phyloP scores from a whole-genome alignment of 2,113 vertebrate genomes.

The Jaculus jaculus region DNA sequence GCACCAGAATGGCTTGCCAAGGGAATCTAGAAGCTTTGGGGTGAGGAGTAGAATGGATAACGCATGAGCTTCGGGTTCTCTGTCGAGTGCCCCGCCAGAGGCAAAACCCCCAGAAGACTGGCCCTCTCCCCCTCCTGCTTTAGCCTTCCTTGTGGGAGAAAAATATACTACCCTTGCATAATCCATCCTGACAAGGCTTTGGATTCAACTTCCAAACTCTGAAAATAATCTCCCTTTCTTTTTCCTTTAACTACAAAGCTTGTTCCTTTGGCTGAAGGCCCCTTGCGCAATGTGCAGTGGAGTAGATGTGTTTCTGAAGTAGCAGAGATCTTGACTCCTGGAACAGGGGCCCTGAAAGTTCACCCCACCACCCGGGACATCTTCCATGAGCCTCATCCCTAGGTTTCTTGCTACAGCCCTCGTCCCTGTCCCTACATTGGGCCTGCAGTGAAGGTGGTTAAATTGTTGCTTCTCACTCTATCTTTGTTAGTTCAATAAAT shows the following conservation, averaged over 20 bases:
- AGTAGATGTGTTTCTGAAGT: background rate
- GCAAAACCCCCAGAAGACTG: background rate
- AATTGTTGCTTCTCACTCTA: slow-evolving; percentile 69
- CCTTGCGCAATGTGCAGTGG: background rate
- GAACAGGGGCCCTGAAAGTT: background rate
- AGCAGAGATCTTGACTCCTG: background rate
- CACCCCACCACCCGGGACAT: background rate
- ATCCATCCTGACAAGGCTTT: slow-evolving; percentile 59
- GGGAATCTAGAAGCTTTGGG: background rate
- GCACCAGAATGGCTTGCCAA: background rate
- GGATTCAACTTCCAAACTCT: slow-evolving; percentile 73
- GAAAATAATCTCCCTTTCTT: slow-evolving; percentile 63
- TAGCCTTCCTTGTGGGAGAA: background rate
- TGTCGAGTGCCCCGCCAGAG: background rate
- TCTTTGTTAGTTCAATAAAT: slow-evolving; percentile 78
- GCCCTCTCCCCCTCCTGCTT: background rate
- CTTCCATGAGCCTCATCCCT: background rate
- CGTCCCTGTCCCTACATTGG: slow-evolving; percentile 53
- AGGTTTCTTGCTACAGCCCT: slow-evolving; percentile 55
- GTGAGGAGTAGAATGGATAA: background rate
- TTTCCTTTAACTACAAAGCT: slow-evolving; percentile 55
- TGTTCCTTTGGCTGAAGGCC: slow-evolving; percentile 74
- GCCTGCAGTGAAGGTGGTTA: slow-evolving; percentile 69
- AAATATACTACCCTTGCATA: slow-evolving; percentile 64
- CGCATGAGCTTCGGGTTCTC: too few relatives aligned